Evolutionary conservation across 2,888 invertebrate genomes (phyloP), one percentile per base, ranked within the genome.

Genomic region (Drosophila paranaensis): DNA sequence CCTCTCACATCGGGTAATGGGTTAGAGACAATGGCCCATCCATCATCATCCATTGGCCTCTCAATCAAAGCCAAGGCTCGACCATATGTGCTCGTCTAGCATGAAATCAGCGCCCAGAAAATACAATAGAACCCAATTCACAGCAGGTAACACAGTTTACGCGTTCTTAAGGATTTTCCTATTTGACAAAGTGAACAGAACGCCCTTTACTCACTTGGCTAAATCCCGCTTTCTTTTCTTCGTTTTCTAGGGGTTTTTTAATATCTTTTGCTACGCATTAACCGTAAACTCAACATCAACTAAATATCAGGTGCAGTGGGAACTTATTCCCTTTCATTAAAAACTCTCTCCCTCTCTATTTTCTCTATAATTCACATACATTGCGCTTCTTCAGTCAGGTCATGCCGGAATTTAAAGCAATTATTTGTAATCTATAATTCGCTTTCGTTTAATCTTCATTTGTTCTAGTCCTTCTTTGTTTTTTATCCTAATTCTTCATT

Each of bases 21-120:
- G 20, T 9, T 11, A 40, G 11, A 35, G 60, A 40, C 20, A 50
- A 51, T 55, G 50, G 40, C 66, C 16, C 68, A 79, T 79, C 57
- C 68, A 64, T 69, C 66, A 80, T 62, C 64, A 69, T 63, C 58
- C 33, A 16, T 48, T 43, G 64, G 57, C 58, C 40, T 60, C 53
- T 83, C 77, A 72, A 76, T 76, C 86, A 76, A 66, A 45, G 46
- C 25, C 43, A 58, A 16, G 54, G 43, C 60, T 51, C 14, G 11
- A 39, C 54, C 64, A 66, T 37, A 63, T 66, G 54, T 63, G 45
- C 30, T 16, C 50, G 14, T 13, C 50, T 13, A 39, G 16, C 56
- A 55, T 40, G 16, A 68, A 65, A 65, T 66, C 66, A 35, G 50
- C 11, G 50, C 20, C 16, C 20, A 16, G 14, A 11, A 4, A 16